phyloP scores from a whole-genome alignment of 2,888 invertebrate genomes.

The Drosophila maculinotata region DNA sequence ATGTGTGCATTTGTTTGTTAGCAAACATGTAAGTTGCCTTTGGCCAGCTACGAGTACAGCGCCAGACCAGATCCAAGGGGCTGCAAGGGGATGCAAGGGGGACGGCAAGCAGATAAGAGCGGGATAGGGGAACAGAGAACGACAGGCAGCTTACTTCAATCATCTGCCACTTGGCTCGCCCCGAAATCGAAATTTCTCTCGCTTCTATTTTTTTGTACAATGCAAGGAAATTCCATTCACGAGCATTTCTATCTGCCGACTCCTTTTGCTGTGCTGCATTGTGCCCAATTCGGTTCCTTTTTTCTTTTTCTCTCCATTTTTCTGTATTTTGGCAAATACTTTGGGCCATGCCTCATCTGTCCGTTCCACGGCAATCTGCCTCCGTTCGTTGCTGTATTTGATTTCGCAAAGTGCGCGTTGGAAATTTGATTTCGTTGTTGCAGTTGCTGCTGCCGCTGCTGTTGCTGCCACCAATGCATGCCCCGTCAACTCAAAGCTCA shows the following conservation, averaged over 20 bases:
- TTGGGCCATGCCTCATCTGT: slow-evolving; percentile 31
- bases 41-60: slow-evolving; percentile 56
- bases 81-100: slow-evolving; percentile 5
- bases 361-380: background rate
- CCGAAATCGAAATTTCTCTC: slow-evolving; percentile 55
- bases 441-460: slow-evolving; percentile 37
- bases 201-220: slow-evolving; percentile 53
- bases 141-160: slow-evolving; percentile 57
- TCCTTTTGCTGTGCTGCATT: slow-evolving; percentile 57
- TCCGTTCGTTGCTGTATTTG: slow-evolving; percentile 66
- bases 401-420: slow-evolving; percentile 78
- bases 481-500: slow-evolving; percentile 65
- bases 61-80: slow-evolving; percentile 17
- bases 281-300: slow-evolving; percentile 55
- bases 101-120: slow-evolving; percentile 15
- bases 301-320: slow-evolving; percentile 18
- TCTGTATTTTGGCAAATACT: slow-evolving; percentile 77
- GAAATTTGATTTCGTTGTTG: slow-evolving; percentile 73
- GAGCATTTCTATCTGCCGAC: slow-evolving; percentile 46
- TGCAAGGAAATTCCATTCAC: slow-evolving; percentile 74
- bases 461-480: slow-evolving; percentile 51
- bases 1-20: slow-evolving; percentile 77
- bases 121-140: slow-evolving; percentile 21
- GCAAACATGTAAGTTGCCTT: slow-evolving; percentile 80
- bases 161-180: slow-evolving; percentile 62